A percentile compares a stretch with the other conserved stretches of the same genome.
These are phyloP conservation scores for Arge pagana DNA, from an alignment of 2,888 invertebrate species.

Conservation along the genomic window DNA sequence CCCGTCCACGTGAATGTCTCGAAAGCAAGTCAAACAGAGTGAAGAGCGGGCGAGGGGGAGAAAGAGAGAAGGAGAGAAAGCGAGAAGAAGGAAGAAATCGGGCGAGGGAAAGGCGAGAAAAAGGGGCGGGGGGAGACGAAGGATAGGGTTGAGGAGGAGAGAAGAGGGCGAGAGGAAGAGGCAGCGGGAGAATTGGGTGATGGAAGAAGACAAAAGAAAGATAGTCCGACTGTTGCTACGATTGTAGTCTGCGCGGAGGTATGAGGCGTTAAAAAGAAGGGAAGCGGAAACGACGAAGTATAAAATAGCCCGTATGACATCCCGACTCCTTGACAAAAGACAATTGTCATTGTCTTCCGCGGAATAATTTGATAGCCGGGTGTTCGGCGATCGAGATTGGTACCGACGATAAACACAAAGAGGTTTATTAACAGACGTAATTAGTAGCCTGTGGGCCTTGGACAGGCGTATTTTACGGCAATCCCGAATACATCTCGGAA, in stretches of 20 bases:
- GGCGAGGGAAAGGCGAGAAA: too few species aligned
- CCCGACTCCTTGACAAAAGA: neutral
- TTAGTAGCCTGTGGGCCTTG: neutral
- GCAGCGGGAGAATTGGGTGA: too few species aligned
- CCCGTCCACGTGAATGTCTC: constrained; percentile 2
- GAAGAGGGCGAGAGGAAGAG: too few species aligned
- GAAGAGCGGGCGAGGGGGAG: neutral
- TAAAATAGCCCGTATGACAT: too few species aligned
- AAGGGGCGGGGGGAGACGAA: too few species aligned
- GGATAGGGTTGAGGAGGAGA: too few species aligned
- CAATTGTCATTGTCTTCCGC: neutral
- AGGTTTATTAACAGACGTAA: constrained; percentile 4
- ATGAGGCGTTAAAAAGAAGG: too few species aligned
- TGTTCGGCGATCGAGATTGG: neutral
- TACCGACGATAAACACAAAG: neutral
- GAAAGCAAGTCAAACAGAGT: neutral
- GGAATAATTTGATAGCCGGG: neutral
- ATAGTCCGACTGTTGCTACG: too few species aligned
- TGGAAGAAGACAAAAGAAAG: too few species aligned
- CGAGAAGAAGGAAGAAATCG: neutral
- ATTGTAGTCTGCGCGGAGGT: too few species aligned
- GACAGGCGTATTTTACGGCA: neutral
- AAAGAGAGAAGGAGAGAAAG: neutral
- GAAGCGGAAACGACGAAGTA: too few species aligned
- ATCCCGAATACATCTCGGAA: neutral